These are phyloP conservation scores for Athene noctua DNA, from an alignment of 2,113 vertebrate genomes.

Conservation along the genomic window DNA sequence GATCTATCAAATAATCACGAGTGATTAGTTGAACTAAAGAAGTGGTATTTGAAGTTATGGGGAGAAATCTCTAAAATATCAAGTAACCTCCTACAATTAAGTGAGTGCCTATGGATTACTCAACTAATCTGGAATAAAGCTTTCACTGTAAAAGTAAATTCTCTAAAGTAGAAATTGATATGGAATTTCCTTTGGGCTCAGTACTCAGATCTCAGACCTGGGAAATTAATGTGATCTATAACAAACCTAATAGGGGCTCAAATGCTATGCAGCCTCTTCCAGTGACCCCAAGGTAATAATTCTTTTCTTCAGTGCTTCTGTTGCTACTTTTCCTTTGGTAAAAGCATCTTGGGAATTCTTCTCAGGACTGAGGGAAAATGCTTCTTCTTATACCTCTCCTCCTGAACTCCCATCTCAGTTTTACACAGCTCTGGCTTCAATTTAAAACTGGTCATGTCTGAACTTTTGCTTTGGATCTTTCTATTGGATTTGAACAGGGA, in stretches of 20 bases:
- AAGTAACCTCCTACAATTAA: background rate
- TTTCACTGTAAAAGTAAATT: conserved; percentile 36
- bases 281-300: background rate
- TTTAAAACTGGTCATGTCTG: background rate
- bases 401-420: background rate
- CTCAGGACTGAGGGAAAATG: background rate
- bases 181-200: conserved; percentile 40
- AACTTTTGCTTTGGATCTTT: background rate
- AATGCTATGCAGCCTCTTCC: background rate
- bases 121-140: conserved; percentile 34
- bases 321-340: background rate
- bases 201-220: background rate
- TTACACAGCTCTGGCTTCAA: background rate
- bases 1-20: background rate
- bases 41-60: background rate
- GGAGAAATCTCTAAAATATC: background rate
- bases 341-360: background rate
- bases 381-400: background rate
- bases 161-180: conserved; percentile 34
- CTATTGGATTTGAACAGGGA: background rate
- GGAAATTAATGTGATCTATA: conserved; percentile 22
- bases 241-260: background rate
- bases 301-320: conserved; percentile 25
- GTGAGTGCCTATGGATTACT: background rate
- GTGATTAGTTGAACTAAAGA: background rate